phyloP scores from a whole-genome alignment of 2,113 vertebrate genomes.

The Myotis brandtii region DNA sequence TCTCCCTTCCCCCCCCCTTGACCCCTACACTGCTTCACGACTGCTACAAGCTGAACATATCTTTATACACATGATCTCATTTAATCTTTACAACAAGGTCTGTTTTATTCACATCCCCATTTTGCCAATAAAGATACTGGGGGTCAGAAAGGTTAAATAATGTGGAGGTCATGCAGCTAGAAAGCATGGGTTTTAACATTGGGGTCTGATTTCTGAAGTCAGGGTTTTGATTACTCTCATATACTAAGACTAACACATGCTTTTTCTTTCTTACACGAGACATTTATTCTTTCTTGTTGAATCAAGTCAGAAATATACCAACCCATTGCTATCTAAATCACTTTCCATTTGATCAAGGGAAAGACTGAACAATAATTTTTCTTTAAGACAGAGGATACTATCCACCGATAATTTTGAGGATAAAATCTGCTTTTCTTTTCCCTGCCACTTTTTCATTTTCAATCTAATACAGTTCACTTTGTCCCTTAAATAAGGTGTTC shows the following conservation, averaged over 20 bases:
- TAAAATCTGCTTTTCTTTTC: constrained; percentile 64
- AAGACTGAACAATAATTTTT: constrained; percentile 23
- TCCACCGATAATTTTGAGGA: constrained; percentile 39
- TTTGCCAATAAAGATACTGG: not conserved
- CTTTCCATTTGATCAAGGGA: constrained; percentile 29
- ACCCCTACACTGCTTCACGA: no score
- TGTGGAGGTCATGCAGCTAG: not conserved
- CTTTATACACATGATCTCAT: not conserved
- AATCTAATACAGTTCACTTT: constrained; percentile 75
- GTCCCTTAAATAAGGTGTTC: constrained; percentile 82
- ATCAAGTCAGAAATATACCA: constrained; percentile 26
- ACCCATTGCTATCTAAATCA: not conserved
- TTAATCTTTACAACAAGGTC: not conserved
- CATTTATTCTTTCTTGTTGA: constrained; percentile 9
- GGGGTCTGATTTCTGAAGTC: not conserved
- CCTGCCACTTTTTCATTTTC: constrained; percentile 71
- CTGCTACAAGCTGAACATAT: not conserved
- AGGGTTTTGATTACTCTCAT: not conserved
- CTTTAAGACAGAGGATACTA: constrained; percentile 8
- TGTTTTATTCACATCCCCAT: not conserved
- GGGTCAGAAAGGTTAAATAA: not conserved
- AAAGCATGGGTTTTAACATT: not conserved
- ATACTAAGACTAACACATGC: not conserved
- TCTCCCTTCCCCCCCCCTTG: no score
- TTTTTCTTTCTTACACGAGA: not conserved